phyloP scores from a whole-genome alignment of 2,797 vertebrate genomes.

The Pipistrellus pipistrellus region DNA sequence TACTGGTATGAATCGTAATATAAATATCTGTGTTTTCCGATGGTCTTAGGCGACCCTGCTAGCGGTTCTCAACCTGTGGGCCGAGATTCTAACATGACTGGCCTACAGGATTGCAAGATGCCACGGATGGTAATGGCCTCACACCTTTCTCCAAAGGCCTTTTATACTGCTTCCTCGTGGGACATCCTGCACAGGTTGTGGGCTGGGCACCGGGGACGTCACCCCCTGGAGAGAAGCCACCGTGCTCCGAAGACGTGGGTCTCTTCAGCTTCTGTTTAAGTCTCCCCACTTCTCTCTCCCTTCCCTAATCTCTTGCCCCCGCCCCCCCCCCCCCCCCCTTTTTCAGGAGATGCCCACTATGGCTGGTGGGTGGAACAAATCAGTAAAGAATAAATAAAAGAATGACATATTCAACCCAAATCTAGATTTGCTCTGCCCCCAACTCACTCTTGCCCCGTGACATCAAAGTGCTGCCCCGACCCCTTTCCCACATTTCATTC shows the following conservation, averaged over 20 bases:
- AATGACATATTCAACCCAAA: background rate
- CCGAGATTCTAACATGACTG: background rate
- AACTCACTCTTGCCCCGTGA: background rate
- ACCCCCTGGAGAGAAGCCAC: background rate
- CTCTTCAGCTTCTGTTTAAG: background rate
- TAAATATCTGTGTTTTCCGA: too few relatives aligned
- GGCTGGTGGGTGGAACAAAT: background rate
- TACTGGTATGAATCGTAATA: too few relatives aligned
- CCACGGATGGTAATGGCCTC: accelerated
- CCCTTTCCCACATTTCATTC: background rate
- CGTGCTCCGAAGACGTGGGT: background rate
- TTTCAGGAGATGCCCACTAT: background rate
- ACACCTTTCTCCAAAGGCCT: background rate
- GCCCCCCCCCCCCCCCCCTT: too few relatives aligned
- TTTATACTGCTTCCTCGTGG: too few relatives aligned
- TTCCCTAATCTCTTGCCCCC: too few relatives aligned
- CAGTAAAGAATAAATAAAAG: background rate
- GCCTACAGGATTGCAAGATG: background rate
- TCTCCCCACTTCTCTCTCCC: background rate
- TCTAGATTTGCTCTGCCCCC: background rate
- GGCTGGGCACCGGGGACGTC: too few relatives aligned
- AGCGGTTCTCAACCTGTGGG: too few relatives aligned
- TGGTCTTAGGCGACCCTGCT: too few relatives aligned
- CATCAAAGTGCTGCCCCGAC: background rate
- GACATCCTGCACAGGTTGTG: background rate